phyloP scores from a whole-genome alignment of 2,797 vertebrate genomes.

The Sebastes oblongus region DNA sequence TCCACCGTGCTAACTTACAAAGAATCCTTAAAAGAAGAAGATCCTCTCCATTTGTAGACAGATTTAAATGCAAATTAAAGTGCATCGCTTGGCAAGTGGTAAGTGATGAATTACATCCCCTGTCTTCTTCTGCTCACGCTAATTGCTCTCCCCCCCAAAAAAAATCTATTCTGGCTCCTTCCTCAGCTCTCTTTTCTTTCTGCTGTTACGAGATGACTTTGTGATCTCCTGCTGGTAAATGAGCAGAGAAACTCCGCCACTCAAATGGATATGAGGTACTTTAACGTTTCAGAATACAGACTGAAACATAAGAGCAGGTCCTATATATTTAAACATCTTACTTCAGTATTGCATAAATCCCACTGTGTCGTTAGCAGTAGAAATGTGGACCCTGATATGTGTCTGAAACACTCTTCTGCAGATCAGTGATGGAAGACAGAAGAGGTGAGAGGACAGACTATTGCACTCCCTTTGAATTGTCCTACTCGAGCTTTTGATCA shows the following conservation, averaged over 20 bases:
- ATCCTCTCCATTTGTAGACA: constrained; percentile 31
- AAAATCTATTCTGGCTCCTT: constrained; percentile 19
- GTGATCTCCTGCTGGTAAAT: not conserved
- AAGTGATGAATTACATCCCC: constrained; percentile 52
- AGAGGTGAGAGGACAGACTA: not conserved
- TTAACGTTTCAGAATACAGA: not conserved
- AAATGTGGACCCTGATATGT: not conserved
- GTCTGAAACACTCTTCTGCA: not conserved
- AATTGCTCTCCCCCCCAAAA: not conserved
- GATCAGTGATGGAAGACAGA: not conserved
- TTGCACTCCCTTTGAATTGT: constrained; percentile 3
- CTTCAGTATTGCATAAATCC: not conserved
- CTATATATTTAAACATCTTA: not conserved
- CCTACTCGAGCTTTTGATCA: constrained; percentile 27
- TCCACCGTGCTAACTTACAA: constrained; percentile 7
- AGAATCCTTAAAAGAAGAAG: constrained; percentile 28
- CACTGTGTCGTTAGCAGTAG: not conserved
- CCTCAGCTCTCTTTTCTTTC: not conserved
- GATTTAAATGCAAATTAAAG: constrained; percentile 63
- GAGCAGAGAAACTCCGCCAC: not conserved
- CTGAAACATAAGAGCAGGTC: not conserved
- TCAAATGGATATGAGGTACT: not conserved
- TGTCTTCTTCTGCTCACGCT: constrained; percentile 31
- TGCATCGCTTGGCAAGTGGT: constrained; percentile 44
- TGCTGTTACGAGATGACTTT: not conserved